Evolutionary conservation across 53 echinoderm and acorn worm species (phyloP).

Genomic region (Stichopus horrens): DNA sequence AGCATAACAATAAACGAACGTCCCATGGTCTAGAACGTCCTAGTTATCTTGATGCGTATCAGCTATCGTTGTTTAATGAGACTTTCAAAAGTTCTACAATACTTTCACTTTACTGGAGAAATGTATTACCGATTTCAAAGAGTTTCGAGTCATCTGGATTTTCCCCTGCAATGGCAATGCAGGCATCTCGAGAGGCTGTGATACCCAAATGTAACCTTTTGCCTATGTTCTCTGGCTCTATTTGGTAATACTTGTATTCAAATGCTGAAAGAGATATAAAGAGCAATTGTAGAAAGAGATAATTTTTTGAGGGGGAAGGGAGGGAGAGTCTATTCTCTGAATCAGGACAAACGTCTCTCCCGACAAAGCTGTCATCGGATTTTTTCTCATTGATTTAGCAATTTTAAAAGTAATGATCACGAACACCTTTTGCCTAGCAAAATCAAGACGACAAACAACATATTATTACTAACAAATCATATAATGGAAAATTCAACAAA

Average conservation of each 20-base stretch:
- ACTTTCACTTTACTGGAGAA: background rate
- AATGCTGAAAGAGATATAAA: constrained; percentile 10
- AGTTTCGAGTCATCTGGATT: constrained; percentile 21
- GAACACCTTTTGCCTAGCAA: too few species aligned
- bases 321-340: too few species aligned
- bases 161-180: constrained; percentile 28
- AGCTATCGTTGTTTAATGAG: too few species aligned
- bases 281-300: background rate
- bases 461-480: too few species aligned
- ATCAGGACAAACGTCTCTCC: background rate
- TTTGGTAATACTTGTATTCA: constrained; percentile 18
- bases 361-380: background rate
- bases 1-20: background rate
- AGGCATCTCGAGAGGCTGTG: constrained; percentile 4
- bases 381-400: too few species aligned
- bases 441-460: too few species aligned
- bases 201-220: constrained; percentile 25
- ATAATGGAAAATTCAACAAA: too few species aligned
- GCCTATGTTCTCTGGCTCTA: background rate
- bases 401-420: too few species aligned
- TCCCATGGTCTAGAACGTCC: too few species aligned
- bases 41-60: too few species aligned
- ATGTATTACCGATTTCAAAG: constrained; percentile 19
- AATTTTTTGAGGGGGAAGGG: background rate
- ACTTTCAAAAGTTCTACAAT: background rate